Base-by-base conservation (phyloP, 2,113 vertebrate species). In the Atlantisia rogersi region DNA sequence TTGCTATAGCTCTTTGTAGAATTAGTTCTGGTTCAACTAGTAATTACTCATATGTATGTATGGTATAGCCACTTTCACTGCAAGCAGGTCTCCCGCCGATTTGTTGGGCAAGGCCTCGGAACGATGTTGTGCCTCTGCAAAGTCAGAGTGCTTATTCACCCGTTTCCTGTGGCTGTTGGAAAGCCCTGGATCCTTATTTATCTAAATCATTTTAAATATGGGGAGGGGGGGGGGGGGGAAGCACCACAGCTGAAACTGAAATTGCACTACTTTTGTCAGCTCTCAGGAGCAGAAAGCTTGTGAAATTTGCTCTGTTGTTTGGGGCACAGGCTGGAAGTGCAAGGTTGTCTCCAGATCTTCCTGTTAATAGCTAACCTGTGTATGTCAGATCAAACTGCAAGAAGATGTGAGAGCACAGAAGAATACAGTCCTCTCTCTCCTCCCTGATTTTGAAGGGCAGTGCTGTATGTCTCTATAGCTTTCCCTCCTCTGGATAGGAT, bases 11-110 rank as follows among this genome's bases (percentile, higher is more conserved):
- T 92, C 64, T 92, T 86, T 86, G 88, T 85, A 82, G 73, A 90
- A 95, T 94, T 96, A 96, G 92, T 95, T 96, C 92, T 96, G 79
- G 90, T 95, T 96, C 90, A 96, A 56, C 85, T 86, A 75, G 42
- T 88, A 95, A 94, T 95, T 92, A 82, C 73, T 95, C 76, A 71
- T 81, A 90, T 44, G 31, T 78, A 75, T 82, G 65, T 74, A 60
- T 88, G n/a, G 60, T 78, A 32, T 56, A 48, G 82, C 73, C 53
- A 55, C 53, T 96, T 92, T n/a, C 20, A 5, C 82, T 90, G 52
- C 64, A 28, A 86, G 64, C 63, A 12, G 26, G 11, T 70, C 35
- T 90, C 71, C 26, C 60, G 52, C 67, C 29, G 58, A 86, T 88
- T 90, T 77, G 13, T 35, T 53, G 63, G 82, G 15, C 55, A 67